Evolutionary conservation across 2,113 vertebrate genomes (phyloP), one percentile per base, ranked within the genome.

Genomic region (Penelope pileata): DNA sequence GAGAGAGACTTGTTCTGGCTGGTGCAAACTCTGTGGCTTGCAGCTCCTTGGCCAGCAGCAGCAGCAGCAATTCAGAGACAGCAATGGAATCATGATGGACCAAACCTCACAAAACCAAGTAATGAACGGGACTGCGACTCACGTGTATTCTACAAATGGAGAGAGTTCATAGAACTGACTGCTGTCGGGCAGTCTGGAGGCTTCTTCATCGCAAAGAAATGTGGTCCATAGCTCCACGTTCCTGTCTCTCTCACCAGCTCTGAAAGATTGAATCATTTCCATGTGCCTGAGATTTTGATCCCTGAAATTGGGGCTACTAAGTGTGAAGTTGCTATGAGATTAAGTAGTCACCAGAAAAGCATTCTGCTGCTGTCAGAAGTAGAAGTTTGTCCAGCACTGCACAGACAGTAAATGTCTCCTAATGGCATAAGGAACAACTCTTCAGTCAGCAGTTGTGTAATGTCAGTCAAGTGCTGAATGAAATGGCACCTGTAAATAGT

Each of bases 1-100:
- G 99, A 89, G 98, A 99, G 93, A 98, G 98, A 47, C 97, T 98
- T 47, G 94, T 98, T 82, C 94, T 97, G 26, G 95, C 98, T 63
- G 93, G 84, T 5, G 63, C 95, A n/a, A 97, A 45, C 60, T 95
- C 97, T 2, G 85, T 38, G 12, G 38, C 94, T 17, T 92, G 50
- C 45, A 96, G 84, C 72, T 96, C 97, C 30, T 29, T 6, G 2
- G 88, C 97, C 14, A 47, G 93, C 86, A 91, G 94, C 34, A 96
- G 95, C 75, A 96, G 95, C 90, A 95, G 81, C 16, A 60, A 95
- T 72, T 67, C 85, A 26, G 99, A 97, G 43, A 94, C 88, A 26
- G 92, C 95, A 17, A 98, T 98, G 97, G 98, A 98, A 87, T 92
- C 93, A 1, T 98, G 95, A 97, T 12, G 77, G 78, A 63, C 68